These are phyloP conservation scores for Acromyrmex heyeri DNA, from an alignment of 1,140 invertebrate genomes.

Conservation along the genomic window DNA sequence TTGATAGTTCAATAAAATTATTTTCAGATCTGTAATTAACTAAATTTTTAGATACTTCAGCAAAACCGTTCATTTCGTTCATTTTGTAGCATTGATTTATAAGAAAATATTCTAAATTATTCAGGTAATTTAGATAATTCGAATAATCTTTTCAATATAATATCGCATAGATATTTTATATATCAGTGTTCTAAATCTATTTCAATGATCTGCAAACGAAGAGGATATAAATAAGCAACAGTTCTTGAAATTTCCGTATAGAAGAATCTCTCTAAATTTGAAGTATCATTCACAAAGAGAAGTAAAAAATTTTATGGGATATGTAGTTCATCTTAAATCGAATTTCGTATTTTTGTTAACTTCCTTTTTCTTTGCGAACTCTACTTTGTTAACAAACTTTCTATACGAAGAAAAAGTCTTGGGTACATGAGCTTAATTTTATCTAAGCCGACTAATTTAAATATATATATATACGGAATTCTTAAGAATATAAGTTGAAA, in stretches of 20 bases:
- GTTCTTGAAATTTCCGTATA: conserved; percentile 1
- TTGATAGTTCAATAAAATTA: too few species aligned
- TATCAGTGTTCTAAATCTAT: background rate
- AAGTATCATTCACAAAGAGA: background rate
- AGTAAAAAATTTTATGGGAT: background rate
- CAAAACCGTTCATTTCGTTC: too few species aligned
- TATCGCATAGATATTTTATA: background rate
- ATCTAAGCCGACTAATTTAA: conserved; percentile 20
- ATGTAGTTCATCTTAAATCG: conserved; percentile 34
- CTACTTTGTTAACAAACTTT: conserved; percentile 22
- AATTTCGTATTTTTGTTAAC: conserved; percentile 19
- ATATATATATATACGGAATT: background rate
- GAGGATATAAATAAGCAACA: background rate
- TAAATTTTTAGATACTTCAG: too few species aligned
- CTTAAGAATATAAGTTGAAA: background rate
- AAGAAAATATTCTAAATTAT: background rate
- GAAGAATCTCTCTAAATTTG: background rate
- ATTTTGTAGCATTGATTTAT: background rate
- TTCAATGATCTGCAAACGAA: background rate
- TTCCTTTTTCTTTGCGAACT: conserved; percentile 11
- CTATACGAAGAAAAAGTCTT: background rate
- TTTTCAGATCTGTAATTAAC: too few species aligned
- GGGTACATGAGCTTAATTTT: conserved; percentile 8
- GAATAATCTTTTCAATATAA: background rate
- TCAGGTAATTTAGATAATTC: too few species aligned